Evolutionary conservation across 2,113 vertebrate genomes (phyloP).

Genomic region (Cryptomyrus ogoouensis): DNA sequence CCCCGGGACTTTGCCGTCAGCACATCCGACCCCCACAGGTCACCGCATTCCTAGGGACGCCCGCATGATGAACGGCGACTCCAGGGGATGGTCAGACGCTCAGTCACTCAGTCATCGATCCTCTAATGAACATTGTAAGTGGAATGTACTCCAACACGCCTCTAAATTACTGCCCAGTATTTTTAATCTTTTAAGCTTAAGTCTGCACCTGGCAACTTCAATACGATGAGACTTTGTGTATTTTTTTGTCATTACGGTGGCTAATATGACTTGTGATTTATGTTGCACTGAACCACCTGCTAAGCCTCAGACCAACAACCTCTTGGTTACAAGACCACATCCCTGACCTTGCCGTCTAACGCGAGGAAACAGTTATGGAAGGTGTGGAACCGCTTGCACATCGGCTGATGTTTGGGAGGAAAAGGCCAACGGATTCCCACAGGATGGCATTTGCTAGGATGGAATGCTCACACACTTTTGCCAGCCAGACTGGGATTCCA

Average conservation of each 20-base stretch:
- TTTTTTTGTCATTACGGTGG: not conserved
- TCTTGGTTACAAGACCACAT: not conserved
- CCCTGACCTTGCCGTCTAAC: not conserved
- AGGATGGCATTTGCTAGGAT: not conserved
- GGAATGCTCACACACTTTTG: not conserved
- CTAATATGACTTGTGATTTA: not conserved
- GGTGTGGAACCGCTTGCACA: not conserved
- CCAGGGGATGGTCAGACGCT: not conserved
- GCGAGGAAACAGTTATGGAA: not conserved
- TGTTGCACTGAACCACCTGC: not conserved
- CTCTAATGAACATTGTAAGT: slow-evolving; percentile 19
- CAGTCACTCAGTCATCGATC: slow-evolving; percentile 14
- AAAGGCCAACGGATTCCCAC: not conserved
- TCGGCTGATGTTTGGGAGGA: not conserved
- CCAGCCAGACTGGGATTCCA: not conserved
- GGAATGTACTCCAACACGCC: not conserved
- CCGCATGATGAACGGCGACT: not conserved
- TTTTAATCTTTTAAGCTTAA: not conserved
- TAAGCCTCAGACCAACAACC: not conserved
- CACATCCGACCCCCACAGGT: not conserved
- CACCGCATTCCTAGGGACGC: not conserved
- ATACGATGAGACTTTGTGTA: not conserved
- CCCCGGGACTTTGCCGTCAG: not conserved
- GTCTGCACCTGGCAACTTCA: not conserved
- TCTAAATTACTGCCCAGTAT: not conserved